phyloP scores from a whole-genome alignment of 2,888 invertebrate genomes.

The Campopleginae sp. region DNA sequence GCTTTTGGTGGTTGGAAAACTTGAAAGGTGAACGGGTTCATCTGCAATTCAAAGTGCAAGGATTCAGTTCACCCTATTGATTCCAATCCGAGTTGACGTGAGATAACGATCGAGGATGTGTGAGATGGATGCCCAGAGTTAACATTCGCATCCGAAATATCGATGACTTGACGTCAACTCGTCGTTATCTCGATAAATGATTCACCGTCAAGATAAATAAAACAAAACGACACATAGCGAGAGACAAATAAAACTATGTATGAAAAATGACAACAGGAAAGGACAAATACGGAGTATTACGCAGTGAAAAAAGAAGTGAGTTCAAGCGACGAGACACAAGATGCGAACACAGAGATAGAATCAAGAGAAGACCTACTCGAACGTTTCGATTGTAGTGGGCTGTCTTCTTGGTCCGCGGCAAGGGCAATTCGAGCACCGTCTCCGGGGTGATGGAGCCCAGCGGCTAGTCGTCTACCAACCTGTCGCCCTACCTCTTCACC shows the following conservation, averaged over 20 bases:
- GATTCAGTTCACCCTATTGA: constrained; percentile 19
- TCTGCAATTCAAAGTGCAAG: constrained; percentile 27
- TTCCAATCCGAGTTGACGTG: constrained; percentile 5
- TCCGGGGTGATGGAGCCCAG: constrained; percentile 85
- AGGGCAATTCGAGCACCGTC: constrained; percentile 85
- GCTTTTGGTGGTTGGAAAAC: constrained; percentile 10
- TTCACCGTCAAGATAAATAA: constrained; percentile 38
- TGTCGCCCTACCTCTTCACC: constrained; percentile 84
- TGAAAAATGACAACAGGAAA: constrained; percentile 34
- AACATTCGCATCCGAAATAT: constrained; percentile 24
- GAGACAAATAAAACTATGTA: constrained; percentile 55
- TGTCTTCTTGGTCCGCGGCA: constrained; percentile 91
- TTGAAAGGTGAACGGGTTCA: neutral
- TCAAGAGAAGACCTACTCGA: constrained; percentile 89
- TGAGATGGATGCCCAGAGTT: constrained; percentile 13
- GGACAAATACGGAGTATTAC: constrained; percentile 60
- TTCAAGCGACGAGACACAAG: constrained; percentile 56
- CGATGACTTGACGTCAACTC: neutral
- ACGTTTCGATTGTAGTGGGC: constrained; percentile 93
- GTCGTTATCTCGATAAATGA: constrained; percentile 10
- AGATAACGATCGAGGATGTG: constrained; percentile 36
- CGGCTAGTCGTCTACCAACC: constrained; percentile 86
- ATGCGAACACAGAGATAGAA: constrained; percentile 72
- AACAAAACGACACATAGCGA: constrained; percentile 35
- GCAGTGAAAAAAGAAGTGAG: constrained; percentile 50